Evolutionary conservation across 1,140 invertebrate species (phyloP), one percentile per base, ranked within the genome.

Genomic region (Drosophila aff.): DNA sequence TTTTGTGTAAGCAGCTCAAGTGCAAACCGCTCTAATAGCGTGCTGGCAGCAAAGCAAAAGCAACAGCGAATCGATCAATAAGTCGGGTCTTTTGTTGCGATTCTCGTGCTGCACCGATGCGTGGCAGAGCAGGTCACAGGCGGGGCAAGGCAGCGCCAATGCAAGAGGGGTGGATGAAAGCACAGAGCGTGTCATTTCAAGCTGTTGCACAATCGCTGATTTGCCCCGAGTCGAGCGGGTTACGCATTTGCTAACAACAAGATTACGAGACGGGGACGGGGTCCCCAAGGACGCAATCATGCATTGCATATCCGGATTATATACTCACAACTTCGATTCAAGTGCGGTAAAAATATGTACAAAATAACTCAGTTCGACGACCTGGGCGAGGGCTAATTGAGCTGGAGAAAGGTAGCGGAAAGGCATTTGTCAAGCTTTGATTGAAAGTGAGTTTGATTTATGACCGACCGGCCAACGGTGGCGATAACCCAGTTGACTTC

Each of bases 111-210:
- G 63, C 76, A 86, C n/a, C 68, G 81, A 82, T 79, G 85, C 85
- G 68, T 90, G 71, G 75, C 81, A 57, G 47, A 61, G 55, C 50
- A 57, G 43, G 53, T 28, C 46, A 53, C 53, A 23, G 33, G 18
- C 7, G 31, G 52, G 52, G 33, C 31, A 38, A 5, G n/a, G 31
- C 11, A 11, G 61, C 33, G 9, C 31, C 26, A 5, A 9, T 8
- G 23, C 7, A 1, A 16, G 9, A 18, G 23, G 23, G 59, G 53
- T 3, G 47, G 31, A 11, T 49, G 31, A 69, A 67, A 73, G 81
- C 85, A 90, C 57, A 61, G 83, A 90, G 85, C 85, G 85, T 89
- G 85, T 90, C 85, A 90, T 76, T 89, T 89, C 76, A 75, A 84
- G 77, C 72, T 79, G 74, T 87, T 89, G 85, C 85, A 81, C 81